Evolutionary conservation across 2,113 vertebrate genomes (phyloP).

Genomic region (Theristicus caerulescens): DNA sequence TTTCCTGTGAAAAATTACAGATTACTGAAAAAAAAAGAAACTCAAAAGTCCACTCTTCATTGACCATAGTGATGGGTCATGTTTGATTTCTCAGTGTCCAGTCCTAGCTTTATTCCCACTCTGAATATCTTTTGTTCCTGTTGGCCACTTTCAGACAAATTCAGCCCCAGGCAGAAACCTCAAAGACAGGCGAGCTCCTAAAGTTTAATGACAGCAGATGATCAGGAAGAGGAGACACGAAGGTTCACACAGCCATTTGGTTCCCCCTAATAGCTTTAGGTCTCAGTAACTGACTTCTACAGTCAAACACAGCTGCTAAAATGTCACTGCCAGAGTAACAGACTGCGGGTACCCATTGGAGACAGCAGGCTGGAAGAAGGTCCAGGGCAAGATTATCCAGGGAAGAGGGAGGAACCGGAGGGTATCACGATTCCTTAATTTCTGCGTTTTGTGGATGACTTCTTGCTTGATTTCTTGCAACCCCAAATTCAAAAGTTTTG

Average conservation of each 20-base stretch:
- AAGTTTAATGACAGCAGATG: background rate
- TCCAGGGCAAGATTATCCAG: background rate
- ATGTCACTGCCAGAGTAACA: background rate
- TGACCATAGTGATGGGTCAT: background rate
- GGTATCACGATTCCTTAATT: background rate
- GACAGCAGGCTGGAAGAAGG: background rate
- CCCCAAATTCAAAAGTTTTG: background rate
- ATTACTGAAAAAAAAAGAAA: background rate
- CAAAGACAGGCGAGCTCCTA: background rate
- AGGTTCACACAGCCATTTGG: background rate
- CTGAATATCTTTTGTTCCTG: background rate
- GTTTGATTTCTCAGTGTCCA: background rate
- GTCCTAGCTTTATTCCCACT: background rate
- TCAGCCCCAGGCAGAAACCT: background rate
- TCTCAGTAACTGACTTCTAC: background rate
- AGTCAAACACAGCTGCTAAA: background rate
- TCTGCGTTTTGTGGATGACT: background rate
- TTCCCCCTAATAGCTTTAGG: background rate
- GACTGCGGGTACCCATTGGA: rapidly evolving
- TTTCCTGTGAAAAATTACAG: background rate
- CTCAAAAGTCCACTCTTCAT: background rate
- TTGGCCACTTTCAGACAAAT: background rate
- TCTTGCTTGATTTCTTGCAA: background rate
- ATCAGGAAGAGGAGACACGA: background rate
- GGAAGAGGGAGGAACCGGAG: background rate